Conservation (phyloP, 2,797 vertebrate genomes). For the Ispidina lecontei region DNA sequence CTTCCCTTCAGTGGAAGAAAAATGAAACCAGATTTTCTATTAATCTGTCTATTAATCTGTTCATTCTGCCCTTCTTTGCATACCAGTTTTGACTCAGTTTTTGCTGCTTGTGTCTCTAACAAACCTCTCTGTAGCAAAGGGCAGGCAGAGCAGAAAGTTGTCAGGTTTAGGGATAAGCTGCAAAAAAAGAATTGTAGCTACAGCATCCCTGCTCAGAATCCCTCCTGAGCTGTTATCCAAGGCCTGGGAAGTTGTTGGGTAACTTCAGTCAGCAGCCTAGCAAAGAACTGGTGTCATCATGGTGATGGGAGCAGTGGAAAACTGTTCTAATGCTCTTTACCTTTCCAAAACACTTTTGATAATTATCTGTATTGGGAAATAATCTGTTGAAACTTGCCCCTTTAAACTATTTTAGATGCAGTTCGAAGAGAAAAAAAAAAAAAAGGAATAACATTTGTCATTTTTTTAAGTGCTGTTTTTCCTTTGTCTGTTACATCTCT, state of each 20-base stretch:
- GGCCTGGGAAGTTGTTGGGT: not conserved
- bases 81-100: not conserved
- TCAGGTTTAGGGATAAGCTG: not conserved
- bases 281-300: not conserved
- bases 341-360: not conserved
- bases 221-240: not conserved
- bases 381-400: not conserved
- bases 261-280: not conserved
- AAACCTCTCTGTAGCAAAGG: accelerated
- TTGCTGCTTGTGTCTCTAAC: not conserved
- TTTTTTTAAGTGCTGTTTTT: not conserved
- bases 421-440: not conserved
- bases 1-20: not conserved
- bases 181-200: not conserved
- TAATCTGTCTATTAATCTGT: not conserved
- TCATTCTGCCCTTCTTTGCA: not conserved
- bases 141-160: not conserved
- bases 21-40: not conserved
- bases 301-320: not conserved
- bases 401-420: not conserved
- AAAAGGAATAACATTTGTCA: not conserved
- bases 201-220: not conserved
- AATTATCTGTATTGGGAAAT: not conserved
- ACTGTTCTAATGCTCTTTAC: not conserved
- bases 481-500: not conserved